These are phyloP conservation scores for Microcebus jonahi DNA, from an alignment of 2,113 vertebrate species.

Conservation along the genomic window DNA sequence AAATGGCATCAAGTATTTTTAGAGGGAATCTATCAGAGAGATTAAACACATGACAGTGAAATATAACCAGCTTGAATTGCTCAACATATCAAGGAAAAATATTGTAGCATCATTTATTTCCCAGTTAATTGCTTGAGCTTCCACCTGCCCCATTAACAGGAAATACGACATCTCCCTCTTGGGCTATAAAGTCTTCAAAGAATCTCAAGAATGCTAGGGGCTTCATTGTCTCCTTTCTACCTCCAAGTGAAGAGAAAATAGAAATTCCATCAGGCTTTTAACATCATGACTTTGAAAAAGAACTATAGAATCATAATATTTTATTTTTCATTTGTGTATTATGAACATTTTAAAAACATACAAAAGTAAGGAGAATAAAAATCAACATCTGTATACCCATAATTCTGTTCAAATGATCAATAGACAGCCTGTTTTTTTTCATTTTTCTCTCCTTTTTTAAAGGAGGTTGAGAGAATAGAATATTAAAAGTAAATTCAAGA, in stretches of 20 bases:
- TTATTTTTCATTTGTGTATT: neutral
- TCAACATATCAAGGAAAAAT: constrained; percentile 32
- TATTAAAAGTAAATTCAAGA: neutral
- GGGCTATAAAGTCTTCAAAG: neutral
- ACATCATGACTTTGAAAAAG: neutral
- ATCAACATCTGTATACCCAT: neutral
- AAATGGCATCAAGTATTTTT: constrained; percentile 33
- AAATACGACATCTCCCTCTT: constrained; percentile 2
- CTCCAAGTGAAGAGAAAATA: neutral
- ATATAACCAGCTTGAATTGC: neutral
- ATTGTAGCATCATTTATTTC: neutral
- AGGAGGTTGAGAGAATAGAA: fast-evolving
- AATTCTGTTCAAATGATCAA: neutral
- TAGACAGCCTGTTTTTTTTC: neutral
- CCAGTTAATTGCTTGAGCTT: constrained; percentile 20
- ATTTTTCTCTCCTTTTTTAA: neutral
- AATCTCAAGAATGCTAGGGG: neutral
- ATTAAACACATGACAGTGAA: neutral
- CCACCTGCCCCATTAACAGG: neutral
- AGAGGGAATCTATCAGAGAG: neutral
- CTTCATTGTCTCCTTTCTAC: neutral
- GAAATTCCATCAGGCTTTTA: neutral
- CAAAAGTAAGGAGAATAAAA: neutral
- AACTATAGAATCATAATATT: neutral
- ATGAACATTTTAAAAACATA: neutral